Evolutionary conservation across 92 coral and sea anemone genomes (phyloP).

Genomic region (Umimayanthus kanabou): DNA sequence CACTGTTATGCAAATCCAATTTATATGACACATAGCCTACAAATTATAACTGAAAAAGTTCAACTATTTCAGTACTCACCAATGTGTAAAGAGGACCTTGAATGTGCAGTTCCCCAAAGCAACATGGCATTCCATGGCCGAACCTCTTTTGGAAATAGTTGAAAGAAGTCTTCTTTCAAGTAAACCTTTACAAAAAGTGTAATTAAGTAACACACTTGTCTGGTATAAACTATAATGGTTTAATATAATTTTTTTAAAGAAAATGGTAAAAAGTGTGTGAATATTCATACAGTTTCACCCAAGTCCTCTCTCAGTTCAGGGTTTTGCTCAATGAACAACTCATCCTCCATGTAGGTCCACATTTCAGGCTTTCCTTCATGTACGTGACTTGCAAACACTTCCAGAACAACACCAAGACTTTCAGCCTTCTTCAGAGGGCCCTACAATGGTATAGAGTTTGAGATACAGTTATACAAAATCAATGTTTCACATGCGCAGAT

Average conservation of each 20-base stretch:
- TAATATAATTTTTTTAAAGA: no score
- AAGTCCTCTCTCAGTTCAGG: conserved; percentile 73
- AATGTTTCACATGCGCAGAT: no score
- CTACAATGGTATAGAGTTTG: conserved; percentile 25
- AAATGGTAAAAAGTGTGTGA: not conserved
- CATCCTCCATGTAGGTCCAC: conserved; percentile 88
- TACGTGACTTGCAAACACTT: conserved; percentile 67
- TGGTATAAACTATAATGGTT: no score
- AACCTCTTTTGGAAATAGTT: conserved; percentile 78
- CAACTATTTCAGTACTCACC: conserved; percentile 44
- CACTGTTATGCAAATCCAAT: no score
- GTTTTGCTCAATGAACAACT: conserved; percentile 80
- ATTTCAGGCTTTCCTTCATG: conserved; percentile 70
- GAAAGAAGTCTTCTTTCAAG: conserved; percentile 85
- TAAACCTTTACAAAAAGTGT: conserved; percentile 53
- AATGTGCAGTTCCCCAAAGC: conserved; percentile 89
- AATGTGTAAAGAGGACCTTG: conserved; percentile 86
- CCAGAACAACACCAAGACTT: conserved; percentile 71
- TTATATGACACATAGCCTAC: not conserved
- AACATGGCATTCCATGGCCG: conserved; percentile 96
- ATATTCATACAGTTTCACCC: conserved; percentile 66
- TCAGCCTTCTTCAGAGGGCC: conserved; percentile 72
- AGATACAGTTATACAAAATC: no score
- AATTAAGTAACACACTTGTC: not conserved
- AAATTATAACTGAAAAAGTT: no score